A percentile compares a stretch with the other conserved stretches of the same genome.
These are phyloP conservation scores for Manis crassicaudata DNA, from an alignment of 2,797 vertebrate species.

Conservation along the genomic window DNA sequence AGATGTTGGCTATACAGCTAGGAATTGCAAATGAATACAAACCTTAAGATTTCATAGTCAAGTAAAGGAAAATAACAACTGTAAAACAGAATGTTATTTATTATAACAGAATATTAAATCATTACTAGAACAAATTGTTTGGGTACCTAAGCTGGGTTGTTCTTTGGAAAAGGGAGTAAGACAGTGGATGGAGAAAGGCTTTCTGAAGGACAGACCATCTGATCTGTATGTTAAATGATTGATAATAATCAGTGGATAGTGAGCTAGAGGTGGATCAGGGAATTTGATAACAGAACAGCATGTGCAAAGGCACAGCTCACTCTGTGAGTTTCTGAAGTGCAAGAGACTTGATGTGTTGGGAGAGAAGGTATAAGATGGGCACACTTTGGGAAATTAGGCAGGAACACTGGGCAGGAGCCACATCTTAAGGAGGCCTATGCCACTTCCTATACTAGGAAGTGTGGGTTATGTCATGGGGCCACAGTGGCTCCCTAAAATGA, in stretches of 20 bases:
- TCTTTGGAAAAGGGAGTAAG: background rate
- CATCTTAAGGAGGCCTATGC: background rate
- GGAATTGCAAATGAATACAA: background rate
- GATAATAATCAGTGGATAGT: background rate
- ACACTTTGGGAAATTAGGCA: background rate
- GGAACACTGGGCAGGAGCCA: background rate
- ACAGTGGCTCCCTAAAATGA: background rate
- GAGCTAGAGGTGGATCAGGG: background rate
- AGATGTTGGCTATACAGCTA: background rate
- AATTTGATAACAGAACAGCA: background rate
- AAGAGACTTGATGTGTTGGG: background rate
- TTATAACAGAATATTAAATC: background rate
- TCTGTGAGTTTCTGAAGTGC: background rate
- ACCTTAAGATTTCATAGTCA: background rate
- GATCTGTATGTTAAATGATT: background rate
- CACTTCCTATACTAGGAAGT: no score
- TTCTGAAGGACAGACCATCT: background rate
- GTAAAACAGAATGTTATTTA: background rate
- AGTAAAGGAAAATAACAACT: background rate
- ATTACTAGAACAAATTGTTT: background rate
- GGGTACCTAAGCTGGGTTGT: background rate
- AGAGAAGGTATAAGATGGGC: background rate
- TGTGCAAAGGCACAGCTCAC: background rate
- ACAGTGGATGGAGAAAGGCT: background rate
- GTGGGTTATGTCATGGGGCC: background rate